Evolutionary conservation across 2,797 vertebrate genomes (phyloP).

Genomic region (Bovichtus diacanthus): DNA sequence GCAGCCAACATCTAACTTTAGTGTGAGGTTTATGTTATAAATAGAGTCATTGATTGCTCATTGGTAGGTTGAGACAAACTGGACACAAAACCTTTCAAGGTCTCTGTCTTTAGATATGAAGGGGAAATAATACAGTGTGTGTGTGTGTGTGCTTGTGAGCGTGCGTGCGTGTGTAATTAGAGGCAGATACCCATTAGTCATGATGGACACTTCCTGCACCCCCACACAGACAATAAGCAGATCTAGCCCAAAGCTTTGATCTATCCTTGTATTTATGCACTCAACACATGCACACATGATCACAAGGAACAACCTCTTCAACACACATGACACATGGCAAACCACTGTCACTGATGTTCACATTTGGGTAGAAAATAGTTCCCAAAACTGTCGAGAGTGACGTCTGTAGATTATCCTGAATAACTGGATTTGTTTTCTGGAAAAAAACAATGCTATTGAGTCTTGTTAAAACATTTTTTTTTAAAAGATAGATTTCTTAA

Average conservation of each 20-base stretch:
- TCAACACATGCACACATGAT: conserved; percentile 16
- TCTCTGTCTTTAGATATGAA: conserved; percentile 15
- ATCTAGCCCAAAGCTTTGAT: conserved; percentile 67
- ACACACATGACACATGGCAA: conserved; percentile 14
- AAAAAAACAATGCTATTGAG: neutral
- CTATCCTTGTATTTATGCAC: conserved; percentile 34
- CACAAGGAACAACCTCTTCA: conserved; percentile 18
- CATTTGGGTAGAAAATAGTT: conserved; percentile 1
- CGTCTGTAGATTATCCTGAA: neutral
- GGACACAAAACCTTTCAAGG: neutral
- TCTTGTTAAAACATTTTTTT: neutral
- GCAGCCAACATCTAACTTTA: conserved; percentile 9
- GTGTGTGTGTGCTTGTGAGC: conserved; percentile 17
- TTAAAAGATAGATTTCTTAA: neutral
- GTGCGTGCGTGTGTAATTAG: conserved; percentile 52
- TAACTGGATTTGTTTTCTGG: neutral
- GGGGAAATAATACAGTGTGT: neutral
- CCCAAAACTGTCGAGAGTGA: neutral
- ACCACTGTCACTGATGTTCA: conserved; percentile 11
- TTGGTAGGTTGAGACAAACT: conserved; percentile 13
- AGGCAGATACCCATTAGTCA: conserved; percentile 64
- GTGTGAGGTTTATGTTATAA: neutral
- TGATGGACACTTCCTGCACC: conserved; percentile 68
- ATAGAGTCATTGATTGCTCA: neutral
- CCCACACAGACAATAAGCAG: conserved; percentile 67